Evolutionary conservation across 1,140 invertebrate genomes (phyloP).

Genomic region (Protaetia brevitarsis): DNA sequence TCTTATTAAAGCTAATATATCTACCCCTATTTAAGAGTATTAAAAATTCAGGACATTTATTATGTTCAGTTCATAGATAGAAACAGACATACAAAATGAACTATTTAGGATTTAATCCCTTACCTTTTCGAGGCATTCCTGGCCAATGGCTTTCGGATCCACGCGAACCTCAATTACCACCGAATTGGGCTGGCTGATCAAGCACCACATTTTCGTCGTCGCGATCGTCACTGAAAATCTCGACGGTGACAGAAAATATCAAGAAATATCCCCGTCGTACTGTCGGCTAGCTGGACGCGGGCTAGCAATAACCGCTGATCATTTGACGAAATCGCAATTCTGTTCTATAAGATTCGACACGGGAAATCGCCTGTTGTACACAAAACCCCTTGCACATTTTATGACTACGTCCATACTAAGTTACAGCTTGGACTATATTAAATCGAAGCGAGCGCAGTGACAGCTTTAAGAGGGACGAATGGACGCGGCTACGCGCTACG

Average conservation of each 20-base stretch:
- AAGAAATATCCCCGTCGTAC: constrained; percentile 15
- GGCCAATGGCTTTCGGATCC: constrained; percentile 79
- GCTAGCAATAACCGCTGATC: constrained; percentile 36
- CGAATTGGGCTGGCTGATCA: constrained; percentile 79
- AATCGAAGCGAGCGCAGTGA: constrained; percentile 29
- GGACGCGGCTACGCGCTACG: not conserved
- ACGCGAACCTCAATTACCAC: constrained; percentile 80
- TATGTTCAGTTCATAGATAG: not conserved
- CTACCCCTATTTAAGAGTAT: not conserved
- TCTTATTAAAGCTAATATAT: too few species aligned
- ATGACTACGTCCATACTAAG: constrained; percentile 39
- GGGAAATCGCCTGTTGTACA: constrained; percentile 36
- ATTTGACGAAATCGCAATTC: constrained; percentile 38
- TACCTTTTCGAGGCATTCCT: constrained; percentile 86
- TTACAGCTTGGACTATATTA: constrained; percentile 39
- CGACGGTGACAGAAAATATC: constrained; percentile 19
- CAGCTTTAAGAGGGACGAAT: constrained; percentile 1
- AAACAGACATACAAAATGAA: not conserved
- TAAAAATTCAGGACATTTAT: not conserved
- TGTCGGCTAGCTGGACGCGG: constrained; percentile 24
- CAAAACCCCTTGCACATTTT: constrained; percentile 40
- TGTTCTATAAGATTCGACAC: constrained; percentile 36
- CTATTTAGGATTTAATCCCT: constrained; percentile 35
- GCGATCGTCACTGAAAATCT: not conserved
- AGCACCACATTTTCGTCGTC: constrained; percentile 68